Evolutionary conservation across 1,140 invertebrate species (phyloP).

Genomic region (Aphaenogaster floridana): DNA sequence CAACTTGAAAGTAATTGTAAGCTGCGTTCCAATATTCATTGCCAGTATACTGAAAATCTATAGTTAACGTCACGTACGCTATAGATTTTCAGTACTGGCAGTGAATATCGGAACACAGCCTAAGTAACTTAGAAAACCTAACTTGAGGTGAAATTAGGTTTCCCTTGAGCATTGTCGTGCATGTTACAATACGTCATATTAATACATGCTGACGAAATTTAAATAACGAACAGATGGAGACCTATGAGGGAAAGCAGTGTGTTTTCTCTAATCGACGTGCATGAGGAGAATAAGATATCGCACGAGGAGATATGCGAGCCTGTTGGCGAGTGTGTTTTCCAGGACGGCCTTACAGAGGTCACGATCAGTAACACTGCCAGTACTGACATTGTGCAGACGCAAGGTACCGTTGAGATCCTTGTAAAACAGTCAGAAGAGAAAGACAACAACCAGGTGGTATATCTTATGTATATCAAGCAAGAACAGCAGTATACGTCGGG

Average conservation of each 20-base stretch:
- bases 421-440: conserved; percentile 77
- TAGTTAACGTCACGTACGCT: too few relatives aligned
- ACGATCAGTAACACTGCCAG: conserved; percentile 65
- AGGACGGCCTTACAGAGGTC: conserved; percentile 74
- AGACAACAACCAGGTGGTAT: conserved; percentile 73
- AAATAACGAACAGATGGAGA: conserved; percentile 76
- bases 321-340: conserved; percentile 77
- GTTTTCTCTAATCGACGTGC: conserved; percentile 80
- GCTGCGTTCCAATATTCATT: too few relatives aligned
- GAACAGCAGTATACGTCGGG: conserved; percentile 82
- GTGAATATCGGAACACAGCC: too few relatives aligned
- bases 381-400: conserved; percentile 68
- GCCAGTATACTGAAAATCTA: too few relatives aligned
- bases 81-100: too few relatives aligned
- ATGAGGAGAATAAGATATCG: conserved; percentile 80
- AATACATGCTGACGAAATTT: not conserved
- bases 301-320: conserved; percentile 84
- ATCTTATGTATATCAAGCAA: conserved; percentile 82
- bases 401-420: conserved; percentile 77
- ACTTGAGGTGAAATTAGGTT: conserved; percentile 78
- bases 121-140: conserved; percentile 63
- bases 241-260: conserved; percentile 81
- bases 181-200: not conserved
- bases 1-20: conserved; percentile 63
- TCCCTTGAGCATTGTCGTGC: not conserved